Percentiles rank a stretch among this genome's conserved stretches.
phyloP scores from a whole-genome alignment of 2,797 vertebrate genomes.

The Labeo calbasu region DNA sequence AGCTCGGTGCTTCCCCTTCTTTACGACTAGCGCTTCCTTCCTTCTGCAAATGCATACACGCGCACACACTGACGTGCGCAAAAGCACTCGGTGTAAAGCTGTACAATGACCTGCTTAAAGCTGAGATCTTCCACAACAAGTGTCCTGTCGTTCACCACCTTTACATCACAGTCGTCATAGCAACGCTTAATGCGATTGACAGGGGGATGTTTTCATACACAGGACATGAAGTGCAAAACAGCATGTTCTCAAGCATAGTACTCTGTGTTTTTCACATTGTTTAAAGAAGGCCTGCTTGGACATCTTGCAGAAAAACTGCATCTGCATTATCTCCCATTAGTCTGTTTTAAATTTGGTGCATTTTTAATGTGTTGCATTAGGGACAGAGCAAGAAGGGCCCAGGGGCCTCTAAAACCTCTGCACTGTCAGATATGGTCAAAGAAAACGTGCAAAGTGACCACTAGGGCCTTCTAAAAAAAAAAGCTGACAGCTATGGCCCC shows the following conservation, averaged over 20 bases:
- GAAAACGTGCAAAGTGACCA: background rate
- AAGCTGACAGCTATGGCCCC: background rate
- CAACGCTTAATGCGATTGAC: background rate
- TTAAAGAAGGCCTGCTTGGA: background rate
- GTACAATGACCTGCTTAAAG: conserved; percentile 58
- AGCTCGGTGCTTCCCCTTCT: conserved; percentile 70
- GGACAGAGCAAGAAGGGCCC: background rate
- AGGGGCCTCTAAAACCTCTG: background rate
- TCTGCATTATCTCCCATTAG: background rate
- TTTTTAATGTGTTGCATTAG: background rate
- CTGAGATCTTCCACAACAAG: conserved; percentile 58
- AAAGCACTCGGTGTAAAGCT: conserved; percentile 67
- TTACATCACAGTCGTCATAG: conserved; percentile 46
- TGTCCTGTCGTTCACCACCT: conserved; percentile 55
- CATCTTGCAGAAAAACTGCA: background rate
- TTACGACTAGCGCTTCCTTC: conserved; percentile 72
- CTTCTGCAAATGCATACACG: conserved; percentile 54
- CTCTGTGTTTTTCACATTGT: background rate
- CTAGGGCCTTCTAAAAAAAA: background rate
- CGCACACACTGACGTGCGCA: conserved; percentile 36
- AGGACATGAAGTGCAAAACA: conserved; percentile 13
- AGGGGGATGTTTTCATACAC: conserved; percentile 2
- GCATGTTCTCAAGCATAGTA: background rate
- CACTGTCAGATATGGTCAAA: background rate
- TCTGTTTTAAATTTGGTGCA: background rate